These are phyloP conservation scores for Epirrhoe tristata DNA, from an alignment of 2,888 invertebrate species.

Conservation along the genomic window DNA sequence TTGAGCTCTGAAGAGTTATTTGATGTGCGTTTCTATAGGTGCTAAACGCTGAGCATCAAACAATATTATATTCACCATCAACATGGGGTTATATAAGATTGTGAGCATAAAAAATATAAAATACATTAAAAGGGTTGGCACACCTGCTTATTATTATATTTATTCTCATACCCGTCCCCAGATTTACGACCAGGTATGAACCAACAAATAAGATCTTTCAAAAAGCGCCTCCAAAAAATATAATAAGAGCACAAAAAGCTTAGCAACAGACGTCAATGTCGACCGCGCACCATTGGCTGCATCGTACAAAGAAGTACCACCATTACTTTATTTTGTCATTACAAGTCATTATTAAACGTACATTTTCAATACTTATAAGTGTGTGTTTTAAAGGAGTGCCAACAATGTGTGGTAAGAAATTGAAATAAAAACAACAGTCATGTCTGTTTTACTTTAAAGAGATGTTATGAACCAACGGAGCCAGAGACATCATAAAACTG, in stretches of 20 bases:
- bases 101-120: constrained; percentile 43
- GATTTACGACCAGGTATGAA: constrained; percentile 82
- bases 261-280: constrained; percentile 77
- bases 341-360: constrained; percentile 51
- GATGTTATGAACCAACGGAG: constrained; percentile 35
- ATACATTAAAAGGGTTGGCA: constrained; percentile 69
- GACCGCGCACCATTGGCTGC: constrained; percentile 76
- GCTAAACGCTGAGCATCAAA: constrained; percentile 30
- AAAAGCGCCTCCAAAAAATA: constrained; percentile 78
- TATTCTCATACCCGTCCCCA: constrained; percentile 69
- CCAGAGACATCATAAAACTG: constrained; percentile 57
- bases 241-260: constrained; percentile 82
- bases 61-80: constrained; percentile 37
- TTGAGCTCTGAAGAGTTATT: constrained; percentile 42
- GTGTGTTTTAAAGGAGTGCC: constrained; percentile 7
- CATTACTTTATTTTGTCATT: constrained; percentile 70
- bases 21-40: constrained; percentile 32
- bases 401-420: constrained; percentile 23
- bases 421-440: constrained; percentile 38
- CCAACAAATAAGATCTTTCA: constrained; percentile 82
- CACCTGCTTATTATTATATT: constrained; percentile 73
- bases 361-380: constrained; percentile 36
- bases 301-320: constrained; percentile 82
- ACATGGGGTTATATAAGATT: constrained; percentile 44
- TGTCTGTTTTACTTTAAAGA: constrained; percentile 24